Conservation (phyloP, 1,140 invertebrate genomes). For the Aricia agestis region DNA sequence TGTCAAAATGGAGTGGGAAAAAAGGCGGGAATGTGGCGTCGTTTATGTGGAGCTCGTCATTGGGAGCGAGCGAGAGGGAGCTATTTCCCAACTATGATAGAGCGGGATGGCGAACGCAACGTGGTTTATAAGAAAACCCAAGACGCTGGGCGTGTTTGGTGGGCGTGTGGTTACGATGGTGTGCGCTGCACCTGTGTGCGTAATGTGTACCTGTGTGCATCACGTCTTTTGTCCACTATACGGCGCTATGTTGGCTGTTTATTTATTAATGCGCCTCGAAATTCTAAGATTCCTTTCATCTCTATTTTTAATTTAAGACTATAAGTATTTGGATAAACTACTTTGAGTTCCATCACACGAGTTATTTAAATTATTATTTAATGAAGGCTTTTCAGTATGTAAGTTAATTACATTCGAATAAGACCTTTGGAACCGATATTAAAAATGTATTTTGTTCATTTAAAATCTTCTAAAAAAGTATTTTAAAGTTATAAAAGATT, state of each 20-base stretch:
- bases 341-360: neutral
- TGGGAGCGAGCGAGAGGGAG: slow-evolving; percentile 53
- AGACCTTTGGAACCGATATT: no score
- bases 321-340: neutral
- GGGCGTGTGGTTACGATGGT: slow-evolving; percentile 60
- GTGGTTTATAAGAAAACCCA: slow-evolving; percentile 76
- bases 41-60: slow-evolving; percentile 74
- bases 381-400: no score
- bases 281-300: slow-evolving; percentile 51
- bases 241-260: slow-evolving; percentile 64
- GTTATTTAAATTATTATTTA: neutral
- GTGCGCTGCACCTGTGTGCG: slow-evolving; percentile 46
- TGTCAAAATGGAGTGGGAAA: slow-evolving; percentile 76
- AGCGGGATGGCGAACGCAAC: slow-evolving; percentile 62
- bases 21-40: slow-evolving; percentile 74
- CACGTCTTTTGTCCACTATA: slow-evolving; percentile 72
- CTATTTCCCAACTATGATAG: slow-evolving; percentile 28
- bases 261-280: slow-evolving; percentile 71
- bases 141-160: slow-evolving; percentile 75
- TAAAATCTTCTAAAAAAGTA: no score
- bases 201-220: slow-evolving; percentile 39
- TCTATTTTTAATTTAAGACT: slow-evolving; percentile 10
- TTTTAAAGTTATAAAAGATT: no score
- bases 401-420: no score
- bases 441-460: no score